Percentiles rank a stretch among this genome's conserved stretches.
Conservation (phyloP, 30 jellyfish, hydroid and myxozoan species). For the Sanderia malayensis region DNA sequence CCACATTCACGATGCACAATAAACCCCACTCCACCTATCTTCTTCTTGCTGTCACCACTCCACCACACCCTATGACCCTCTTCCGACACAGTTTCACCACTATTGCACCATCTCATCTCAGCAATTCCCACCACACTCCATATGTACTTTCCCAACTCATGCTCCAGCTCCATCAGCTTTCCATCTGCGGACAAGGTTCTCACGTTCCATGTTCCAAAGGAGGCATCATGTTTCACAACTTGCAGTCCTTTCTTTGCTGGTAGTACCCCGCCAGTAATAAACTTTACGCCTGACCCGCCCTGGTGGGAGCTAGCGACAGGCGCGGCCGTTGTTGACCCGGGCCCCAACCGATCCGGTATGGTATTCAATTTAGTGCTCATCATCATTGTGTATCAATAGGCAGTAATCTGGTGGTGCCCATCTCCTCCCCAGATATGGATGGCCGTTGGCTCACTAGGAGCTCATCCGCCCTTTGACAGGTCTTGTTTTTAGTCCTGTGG, state of each 20-base stretch:
- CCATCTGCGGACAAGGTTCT: slow-evolving; percentile 32
- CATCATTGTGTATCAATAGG: too few species aligned
- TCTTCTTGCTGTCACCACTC: slow-evolving; percentile 38
- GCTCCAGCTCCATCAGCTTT: slow-evolving; percentile 37
- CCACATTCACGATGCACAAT: slow-evolving; percentile 20
- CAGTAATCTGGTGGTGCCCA: too few species aligned
- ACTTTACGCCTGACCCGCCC: slow-evolving; percentile 42
- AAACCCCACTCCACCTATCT: slow-evolving; percentile 36
- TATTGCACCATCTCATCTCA: too few species aligned
- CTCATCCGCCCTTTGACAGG: slow-evolving; percentile 1
- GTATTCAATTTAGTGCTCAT: too few species aligned
- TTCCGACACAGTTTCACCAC: too few species aligned
- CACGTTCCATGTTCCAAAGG: slow-evolving; percentile 69
- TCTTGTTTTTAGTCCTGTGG: neutral
- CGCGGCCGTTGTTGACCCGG: too few species aligned
- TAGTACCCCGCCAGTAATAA: slow-evolving; percentile 44
- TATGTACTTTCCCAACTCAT: slow-evolving; percentile 36
- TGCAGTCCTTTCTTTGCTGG: too few species aligned
- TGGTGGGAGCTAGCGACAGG: too few species aligned
- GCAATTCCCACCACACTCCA: slow-evolving; percentile 29
- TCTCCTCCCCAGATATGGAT: too few species aligned
- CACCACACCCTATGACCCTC: slow-evolving; percentile 47
- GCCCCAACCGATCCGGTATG: too few species aligned
- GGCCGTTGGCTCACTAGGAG: neutral
- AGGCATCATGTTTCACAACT: slow-evolving; percentile 30